These are phyloP conservation scores for Tetragnatha montana DNA, from an alignment of 2,888 invertebrate genomes.

Conservation along the genomic window DNA sequence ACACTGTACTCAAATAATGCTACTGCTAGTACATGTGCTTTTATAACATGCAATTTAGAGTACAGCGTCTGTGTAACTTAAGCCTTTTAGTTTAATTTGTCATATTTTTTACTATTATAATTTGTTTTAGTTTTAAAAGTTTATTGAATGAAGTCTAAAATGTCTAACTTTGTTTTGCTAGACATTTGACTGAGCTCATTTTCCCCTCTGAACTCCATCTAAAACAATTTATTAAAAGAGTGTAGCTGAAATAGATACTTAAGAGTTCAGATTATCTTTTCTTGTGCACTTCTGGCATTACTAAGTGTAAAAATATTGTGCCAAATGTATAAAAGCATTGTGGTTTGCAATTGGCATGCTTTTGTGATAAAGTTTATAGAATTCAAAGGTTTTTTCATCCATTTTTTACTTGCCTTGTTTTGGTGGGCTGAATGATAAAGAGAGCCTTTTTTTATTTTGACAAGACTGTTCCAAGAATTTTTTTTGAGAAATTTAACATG, in stretches of 20 bases:
- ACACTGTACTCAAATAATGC: slow-evolving; percentile 55
- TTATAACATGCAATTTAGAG: slow-evolving; percentile 25
- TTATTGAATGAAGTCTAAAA: background rate
- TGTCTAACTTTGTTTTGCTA: background rate
- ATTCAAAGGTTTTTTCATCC: too few species aligned
- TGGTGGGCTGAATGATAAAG: too few species aligned
- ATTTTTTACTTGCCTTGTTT: too few species aligned
- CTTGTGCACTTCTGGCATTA: background rate
- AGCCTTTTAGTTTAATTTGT: background rate
- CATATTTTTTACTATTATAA: background rate
- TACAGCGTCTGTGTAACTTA: background rate
- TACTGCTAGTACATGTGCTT: slow-evolving; percentile 39
- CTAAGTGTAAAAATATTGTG: background rate
- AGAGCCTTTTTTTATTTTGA: too few species aligned
- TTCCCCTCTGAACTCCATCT: background rate
- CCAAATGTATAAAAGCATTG: slow-evolving; percentile 10
- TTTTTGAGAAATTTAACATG: too few species aligned
- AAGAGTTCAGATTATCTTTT: background rate
- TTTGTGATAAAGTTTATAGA: background rate
- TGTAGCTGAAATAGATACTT: background rate
- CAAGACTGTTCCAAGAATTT: too few species aligned
- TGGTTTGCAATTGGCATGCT: background rate
- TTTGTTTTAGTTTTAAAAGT: background rate
- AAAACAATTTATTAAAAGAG: background rate
- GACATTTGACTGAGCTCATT: background rate